A percentile compares a stretch with the other conserved stretches of the same genome.
phyloP scores from a whole-genome alignment of 2,113 vertebrate species.

The Nettapus auritus region DNA sequence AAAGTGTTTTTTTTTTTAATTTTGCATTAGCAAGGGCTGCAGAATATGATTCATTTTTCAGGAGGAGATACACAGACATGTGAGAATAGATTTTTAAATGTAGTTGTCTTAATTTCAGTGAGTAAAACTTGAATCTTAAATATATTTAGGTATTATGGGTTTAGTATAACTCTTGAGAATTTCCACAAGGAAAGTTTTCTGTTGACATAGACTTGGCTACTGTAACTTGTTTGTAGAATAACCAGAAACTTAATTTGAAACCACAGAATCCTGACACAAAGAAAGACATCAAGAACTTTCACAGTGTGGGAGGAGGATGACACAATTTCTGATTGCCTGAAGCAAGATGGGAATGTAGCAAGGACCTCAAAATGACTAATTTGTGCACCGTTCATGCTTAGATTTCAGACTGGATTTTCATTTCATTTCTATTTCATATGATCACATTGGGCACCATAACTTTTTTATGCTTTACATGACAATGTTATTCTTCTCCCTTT shows the following conservation, averaged over 20 bases:
- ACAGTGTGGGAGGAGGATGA: slow-evolving; percentile 25
- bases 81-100: neutral
- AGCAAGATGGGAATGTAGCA: neutral
- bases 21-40: neutral
- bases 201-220: neutral
- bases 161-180: neutral
- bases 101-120: neutral
- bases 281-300: neutral
- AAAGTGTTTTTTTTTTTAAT: neutral
- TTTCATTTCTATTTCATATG: neutral
- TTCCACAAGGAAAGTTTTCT: neutral
- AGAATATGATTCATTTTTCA: neutral
- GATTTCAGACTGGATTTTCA: neutral
- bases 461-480: neutral
- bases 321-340: slow-evolving; percentile 32
- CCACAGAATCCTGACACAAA: slow-evolving; percentile 41
- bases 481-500: neutral
- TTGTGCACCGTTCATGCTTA: neutral
- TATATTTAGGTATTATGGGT: neutral
- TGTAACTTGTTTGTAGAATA: neutral
- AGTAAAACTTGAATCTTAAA: neutral
- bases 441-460: neutral
- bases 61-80: neutral
- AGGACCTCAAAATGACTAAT: slow-evolving; percentile 31
- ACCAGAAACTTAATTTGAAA: slow-evolving; percentile 37